Base-by-base conservation (phyloP, 1,140 invertebrate genomes). In the Dinothrombium tinctorium region DNA sequence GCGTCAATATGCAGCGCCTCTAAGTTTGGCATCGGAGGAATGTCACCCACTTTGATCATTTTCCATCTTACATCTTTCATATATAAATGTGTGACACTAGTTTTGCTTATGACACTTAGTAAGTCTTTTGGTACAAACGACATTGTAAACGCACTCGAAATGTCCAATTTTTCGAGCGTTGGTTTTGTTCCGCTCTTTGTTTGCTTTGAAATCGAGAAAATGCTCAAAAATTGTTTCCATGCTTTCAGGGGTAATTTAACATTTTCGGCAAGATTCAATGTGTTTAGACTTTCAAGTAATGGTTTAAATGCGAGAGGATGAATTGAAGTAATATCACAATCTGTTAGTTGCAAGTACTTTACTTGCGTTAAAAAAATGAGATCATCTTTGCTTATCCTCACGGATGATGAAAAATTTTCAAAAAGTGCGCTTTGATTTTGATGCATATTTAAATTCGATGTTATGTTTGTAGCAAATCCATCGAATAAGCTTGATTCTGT, bases 1-100 rank as follows among this genome's bases (percentile, higher is more conserved):
- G 9, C 8, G n/a, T 40, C 28, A 5, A 46, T 24, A 15, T 40
- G 24, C 6, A 46, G 24, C 3, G n/a, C n/a, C 19, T 33, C 12
- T 6, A 46, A 23, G 29, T 46, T 33, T 17, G 45, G 45, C 45
- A 46, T 46, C 19, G 37, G 29, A 14, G 45, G 45, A 29, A 46
- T 17, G 17, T 43, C 37, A 36, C 33, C 29, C 2, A 28, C 19
- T 9, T 5, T 4, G 1, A 46, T 22, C 7, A 0, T 3, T n/a
- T 8, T 29, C 17, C 40, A 26, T 25, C 20, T 8, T 15, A 43
- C 14, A 11, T 23, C 23, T 5, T 22, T 23, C 11, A 46, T 22
- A 26, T 40, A 37, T n/a, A 46, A 23, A 7, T 25, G 21, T 9
- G 7, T 20, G 12, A 46, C 35, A 22, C n/a, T 25, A 23, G 33